Conservation (phyloP, 2,888 invertebrate genomes). For the Hydrotaea cyrtoneurina region DNA sequence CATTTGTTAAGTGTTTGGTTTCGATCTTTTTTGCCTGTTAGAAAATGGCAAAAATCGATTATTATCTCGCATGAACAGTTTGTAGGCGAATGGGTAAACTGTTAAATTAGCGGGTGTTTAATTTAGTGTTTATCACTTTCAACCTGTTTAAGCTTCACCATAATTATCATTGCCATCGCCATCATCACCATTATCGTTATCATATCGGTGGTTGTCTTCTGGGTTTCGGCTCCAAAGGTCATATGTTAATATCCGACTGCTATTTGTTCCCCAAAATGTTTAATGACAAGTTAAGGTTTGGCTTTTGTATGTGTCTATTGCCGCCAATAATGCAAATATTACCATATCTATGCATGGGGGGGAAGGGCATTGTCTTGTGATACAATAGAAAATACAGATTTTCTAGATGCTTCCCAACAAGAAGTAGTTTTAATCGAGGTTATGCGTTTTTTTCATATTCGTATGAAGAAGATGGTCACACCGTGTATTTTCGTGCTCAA, state of each 20-base stretch:
- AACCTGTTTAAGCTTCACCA: neutral
- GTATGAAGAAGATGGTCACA: too few relatives aligned
- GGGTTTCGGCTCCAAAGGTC: neutral
- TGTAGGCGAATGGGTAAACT: neutral
- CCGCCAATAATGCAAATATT: neutral
- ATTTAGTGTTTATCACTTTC: too few relatives aligned
- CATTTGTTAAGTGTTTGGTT: neutral
- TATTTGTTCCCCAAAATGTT: neutral
- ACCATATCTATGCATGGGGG: neutral
- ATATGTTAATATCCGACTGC: neutral
- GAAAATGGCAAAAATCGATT: neutral
- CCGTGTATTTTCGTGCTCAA: neutral
- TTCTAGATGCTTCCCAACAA: conserved; percentile 3
- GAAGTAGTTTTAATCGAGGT: neutral
- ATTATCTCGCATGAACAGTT: too few relatives aligned
- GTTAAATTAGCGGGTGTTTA: neutral
- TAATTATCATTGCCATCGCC: neutral
- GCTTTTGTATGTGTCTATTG: neutral
- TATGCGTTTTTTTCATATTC: neutral
- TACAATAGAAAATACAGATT: neutral
- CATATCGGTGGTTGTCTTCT: neutral
- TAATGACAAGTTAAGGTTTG: conserved; percentile 7
- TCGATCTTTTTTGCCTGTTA: neutral
- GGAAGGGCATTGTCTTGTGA: neutral
- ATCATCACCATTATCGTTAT: too few relatives aligned